Base-by-base conservation (phyloP, 2,888 invertebrate species). In the Cheilosia urbana region DNA sequence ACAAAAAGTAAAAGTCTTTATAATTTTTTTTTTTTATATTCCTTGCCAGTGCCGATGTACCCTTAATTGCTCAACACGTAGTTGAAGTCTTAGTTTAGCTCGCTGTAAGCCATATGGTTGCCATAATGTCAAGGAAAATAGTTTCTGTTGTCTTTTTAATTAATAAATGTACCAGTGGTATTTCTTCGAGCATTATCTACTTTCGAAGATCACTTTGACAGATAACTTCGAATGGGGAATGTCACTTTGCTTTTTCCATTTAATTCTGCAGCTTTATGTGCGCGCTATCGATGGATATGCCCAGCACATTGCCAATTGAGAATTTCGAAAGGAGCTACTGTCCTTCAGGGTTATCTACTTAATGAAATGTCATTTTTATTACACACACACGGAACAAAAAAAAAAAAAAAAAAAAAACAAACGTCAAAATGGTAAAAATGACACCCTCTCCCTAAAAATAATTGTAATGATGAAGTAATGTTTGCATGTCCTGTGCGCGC, bases 401-500 rank as follows among this genome's bases (percentile, higher is more conserved):
- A 68, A 49, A 34, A 27, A 19, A 47, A 77, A 73, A 47, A n/a
- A n/a, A n/a, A n/a, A n/a, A n/a, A n/a, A n/a, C n/a, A n/a, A 19
- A 49, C 17, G 1, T 19, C 5, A 11, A 19, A 27, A 49, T 17
- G 6, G 9, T 17, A 51, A 51, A 51, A 51, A 21, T 51, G 51
- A 6, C n/a, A 11, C 51, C 65, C 58, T 30, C 58, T 42, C 17
- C 2, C 15, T 42, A 6, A n/a, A n/a, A 13, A 42, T 4, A 7
- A 42, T 42, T 5, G 15, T n/a, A 15, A n/a, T 15, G n/a, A 51
- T 37, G 37, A 55, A 27, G 53, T 37, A 24, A 57, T 69, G 69
- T 58, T 84, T 79, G 84, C 80, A 83, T 83, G 82, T 82, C 72
- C 78, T 82, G 78, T 65, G 73, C 15, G 63, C 62, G 75, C 79